Base-by-base conservation (phyloP, 2,113 vertebrate species). In the Platysteira castanea region DNA sequence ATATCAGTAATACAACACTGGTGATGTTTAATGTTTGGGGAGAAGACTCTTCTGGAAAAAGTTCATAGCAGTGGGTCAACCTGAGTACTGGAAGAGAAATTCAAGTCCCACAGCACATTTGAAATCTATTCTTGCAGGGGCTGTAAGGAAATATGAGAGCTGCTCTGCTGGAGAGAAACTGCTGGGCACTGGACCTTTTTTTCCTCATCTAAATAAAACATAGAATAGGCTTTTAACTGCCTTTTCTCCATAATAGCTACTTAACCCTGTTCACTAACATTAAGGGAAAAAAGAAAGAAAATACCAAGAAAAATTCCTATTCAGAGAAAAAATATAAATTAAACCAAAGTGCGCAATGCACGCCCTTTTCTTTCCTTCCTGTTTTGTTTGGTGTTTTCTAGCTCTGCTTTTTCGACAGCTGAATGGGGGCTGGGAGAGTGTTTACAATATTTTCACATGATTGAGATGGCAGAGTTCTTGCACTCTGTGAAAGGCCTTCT, bases 361-460 rank as follows among this genome's bases (percentile, higher is more conserved):
- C 39, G 49, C 74, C 21, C 95, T 94, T 93, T 95, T 95, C 81
- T 94, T 94, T 69, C 84, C 90, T 95, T 95, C 89, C 88, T 88
- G 78, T 91, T 94, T 96, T 97, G 77, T 89, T 92, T 97, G 70
- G 95, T 95, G 91, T 95, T 97, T 97, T 95, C 91, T 93, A 97
- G 95, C 87, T 96, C 91, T 87, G 92, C 78, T 93, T 96, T 95
- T 97, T 0, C 35, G 97, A 97, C 96, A 97, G 96, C 97, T 97
- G 96, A 97, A 96, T 95, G 93, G 97, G 96, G 93, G 92, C 95
- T 97, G 97, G 97, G 97, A 98, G 97, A 98, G 96, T 98, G 97
- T 98, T 98, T 98, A 98, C 97, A 97, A 97, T 98, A 97, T 97
- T 98, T 98, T 98, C 97, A 98, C 97, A 98, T 98, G 97, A 98